phyloP scores from a whole-genome alignment of 2,888 invertebrate genomes.

The Eulithis prunata region DNA sequence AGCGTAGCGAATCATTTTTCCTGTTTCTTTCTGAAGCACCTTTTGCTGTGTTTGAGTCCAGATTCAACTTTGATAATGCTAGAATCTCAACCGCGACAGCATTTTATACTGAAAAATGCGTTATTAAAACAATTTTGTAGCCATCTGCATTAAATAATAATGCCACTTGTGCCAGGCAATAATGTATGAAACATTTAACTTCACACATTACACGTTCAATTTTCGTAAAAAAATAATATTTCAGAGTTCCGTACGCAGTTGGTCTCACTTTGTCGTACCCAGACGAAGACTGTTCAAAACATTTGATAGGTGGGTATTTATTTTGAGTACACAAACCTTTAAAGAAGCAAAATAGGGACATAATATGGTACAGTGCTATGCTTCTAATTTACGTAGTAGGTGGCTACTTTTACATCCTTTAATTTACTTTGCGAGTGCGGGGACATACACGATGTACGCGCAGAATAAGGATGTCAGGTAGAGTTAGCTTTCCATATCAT shows the following conservation, averaged over 20 bases:
- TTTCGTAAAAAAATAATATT: background rate
- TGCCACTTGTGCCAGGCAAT: background rate
- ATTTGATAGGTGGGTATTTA: too few species aligned
- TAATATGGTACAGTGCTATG: too few species aligned
- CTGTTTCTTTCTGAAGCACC: background rate
- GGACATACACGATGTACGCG: too few species aligned
- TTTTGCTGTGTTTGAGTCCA: conserved; percentile 1
- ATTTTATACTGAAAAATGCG: conserved; percentile 13
- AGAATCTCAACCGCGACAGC: background rate
- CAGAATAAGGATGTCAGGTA: too few species aligned
- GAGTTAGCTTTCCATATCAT: too few species aligned
- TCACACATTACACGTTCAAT: conserved; percentile 2
- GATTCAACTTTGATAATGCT: conserved; percentile 6
- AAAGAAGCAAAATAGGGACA: too few species aligned
- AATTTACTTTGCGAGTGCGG: too few species aligned
- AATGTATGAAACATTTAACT: conserved; percentile 2
- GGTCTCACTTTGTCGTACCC: too few species aligned
- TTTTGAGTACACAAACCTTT: too few species aligned
- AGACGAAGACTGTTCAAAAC: too few species aligned
- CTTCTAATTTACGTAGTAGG: too few species aligned
- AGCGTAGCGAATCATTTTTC: conserved; percentile 29
- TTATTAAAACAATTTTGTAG: conserved; percentile 20
- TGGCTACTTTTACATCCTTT: too few species aligned
- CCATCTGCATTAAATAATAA: conserved; percentile 6
- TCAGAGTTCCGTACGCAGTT: background rate